Conservation (phyloP, 2,113 vertebrate genomes). For the Picathartes gymnocephalus region DNA sequence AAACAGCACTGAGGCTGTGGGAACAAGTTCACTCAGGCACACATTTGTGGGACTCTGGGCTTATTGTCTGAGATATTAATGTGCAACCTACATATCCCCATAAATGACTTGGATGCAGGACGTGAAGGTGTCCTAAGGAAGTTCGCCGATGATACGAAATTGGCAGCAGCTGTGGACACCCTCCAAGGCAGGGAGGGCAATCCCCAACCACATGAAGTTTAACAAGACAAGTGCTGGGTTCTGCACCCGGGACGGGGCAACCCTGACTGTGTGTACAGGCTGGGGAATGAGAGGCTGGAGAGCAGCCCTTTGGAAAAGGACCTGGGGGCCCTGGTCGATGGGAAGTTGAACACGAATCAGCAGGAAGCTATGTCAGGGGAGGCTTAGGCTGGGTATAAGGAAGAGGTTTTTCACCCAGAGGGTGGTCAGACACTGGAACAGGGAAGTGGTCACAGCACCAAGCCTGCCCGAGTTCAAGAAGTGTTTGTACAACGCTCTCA, state of each 20-base stretch:
- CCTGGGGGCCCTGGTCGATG: background rate
- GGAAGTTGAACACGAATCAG: background rate
- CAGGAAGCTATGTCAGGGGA: background rate
- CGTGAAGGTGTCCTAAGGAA: background rate
- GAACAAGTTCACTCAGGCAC: background rate
- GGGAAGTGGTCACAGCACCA: background rate
- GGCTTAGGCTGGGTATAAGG: background rate
- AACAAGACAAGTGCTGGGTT: background rate
- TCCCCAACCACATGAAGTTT: background rate
- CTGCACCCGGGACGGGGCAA: background rate
- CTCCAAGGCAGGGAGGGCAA: background rate
- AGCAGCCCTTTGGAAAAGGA: background rate
- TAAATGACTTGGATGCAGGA: background rate
- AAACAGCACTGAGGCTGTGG: background rate
- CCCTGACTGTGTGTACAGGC: background rate
- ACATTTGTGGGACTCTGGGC: background rate
- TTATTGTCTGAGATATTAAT: background rate
- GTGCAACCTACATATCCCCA: background rate
- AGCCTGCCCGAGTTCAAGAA: background rate
- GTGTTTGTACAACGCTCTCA: background rate
- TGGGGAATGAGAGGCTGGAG: background rate
- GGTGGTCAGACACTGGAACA: background rate
- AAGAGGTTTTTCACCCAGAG: background rate
- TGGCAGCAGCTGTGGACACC: background rate
- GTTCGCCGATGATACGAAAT: fast-evolving